Evolutionary conservation across 1,140 invertebrate species (phyloP), one percentile per base, ranked within the genome.

Genomic region (Calliopsis andreniformis): DNA sequence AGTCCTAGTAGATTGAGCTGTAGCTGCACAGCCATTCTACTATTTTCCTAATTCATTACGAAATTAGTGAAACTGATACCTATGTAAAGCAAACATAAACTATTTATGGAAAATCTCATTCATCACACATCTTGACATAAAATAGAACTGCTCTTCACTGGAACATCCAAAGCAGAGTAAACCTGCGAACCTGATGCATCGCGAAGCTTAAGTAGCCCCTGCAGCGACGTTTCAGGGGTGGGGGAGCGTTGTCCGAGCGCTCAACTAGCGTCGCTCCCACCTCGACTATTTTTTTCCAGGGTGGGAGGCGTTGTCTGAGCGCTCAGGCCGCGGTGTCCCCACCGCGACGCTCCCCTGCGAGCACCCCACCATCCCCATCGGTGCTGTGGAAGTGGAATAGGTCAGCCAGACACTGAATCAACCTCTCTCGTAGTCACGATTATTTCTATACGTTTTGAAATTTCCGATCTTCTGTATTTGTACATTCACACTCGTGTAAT

Each of bases 371-470:
- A 53, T 30, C 3, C 14, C 35, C 20, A 3, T 3, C 18, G n/a
- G 8, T 12, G 8, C 70, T 23, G 12, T 64, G 25, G 35, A 73
- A 73, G 59, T 73, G 28, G 70, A 73, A 73, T 39, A 73, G 70
- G 70, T 73, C 70, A 73, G 47, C 61, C 70, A 61, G 61, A 55
- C 61, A 62, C 70, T 25, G 47, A 73, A 73, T 73, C 61, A 73
- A 55, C 70, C 49, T n/a, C n/a, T n/a, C n/a, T 55, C 20, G 35
- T 55, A 63, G 59, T 35, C 55, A 55, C 61, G 28, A 73, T 53
- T 73, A 43, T 73, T 64, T 16, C 47, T 64, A 43, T 63, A 55
- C 70, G 18, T 55, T 64, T 73, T 23, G 3, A 45, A 73, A 64
- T 20, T 73, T 64, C 64, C 45, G 12, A 55, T 63, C 63, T 43